A percentile compares a stretch with the other conserved stretches of the same genome.
phyloP scores from a whole-genome alignment of 2,113 vertebrate species.

The Vanacampus margaritifer region DNA sequence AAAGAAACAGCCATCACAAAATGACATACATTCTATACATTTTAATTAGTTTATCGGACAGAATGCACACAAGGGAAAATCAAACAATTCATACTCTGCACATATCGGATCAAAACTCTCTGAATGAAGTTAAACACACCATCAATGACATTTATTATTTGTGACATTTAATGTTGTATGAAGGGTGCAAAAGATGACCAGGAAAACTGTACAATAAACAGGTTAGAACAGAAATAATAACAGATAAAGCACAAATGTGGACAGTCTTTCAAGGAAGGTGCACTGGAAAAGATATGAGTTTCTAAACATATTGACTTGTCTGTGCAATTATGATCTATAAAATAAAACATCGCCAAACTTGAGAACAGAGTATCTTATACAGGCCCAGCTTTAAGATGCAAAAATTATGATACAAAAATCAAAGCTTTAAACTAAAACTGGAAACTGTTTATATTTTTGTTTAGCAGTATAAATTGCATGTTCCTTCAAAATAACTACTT shows the following conservation, averaged over 20 bases:
- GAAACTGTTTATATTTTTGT: slow-evolving; percentile 32
- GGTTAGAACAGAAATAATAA: slow-evolving; percentile 30
- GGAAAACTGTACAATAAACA: slow-evolving; percentile 36
- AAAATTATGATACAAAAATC: slow-evolving; percentile 47
- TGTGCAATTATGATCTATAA: slow-evolving; percentile 54
- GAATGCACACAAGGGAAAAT: slow-evolving; percentile 60
- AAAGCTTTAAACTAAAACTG: slow-evolving; percentile 57
- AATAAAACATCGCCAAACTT: slow-evolving; percentile 48
- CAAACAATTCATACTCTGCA: slow-evolving; percentile 41
- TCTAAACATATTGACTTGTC: slow-evolving; percentile 47
- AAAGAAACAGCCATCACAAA: not conserved
- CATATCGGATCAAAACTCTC: slow-evolving; percentile 36
- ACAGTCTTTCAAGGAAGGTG: slow-evolving; percentile 21
- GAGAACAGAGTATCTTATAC: slow-evolving; percentile 42
- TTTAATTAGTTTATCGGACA: slow-evolving; percentile 67
- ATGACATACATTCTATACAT: slow-evolving; percentile 29
- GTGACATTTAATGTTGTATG: slow-evolving; percentile 27
- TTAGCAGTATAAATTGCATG: slow-evolving; percentile 51
- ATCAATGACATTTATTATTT: slow-evolving; percentile 40
- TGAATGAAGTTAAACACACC: slow-evolving; percentile 40
- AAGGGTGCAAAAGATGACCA: slow-evolving; percentile 33
- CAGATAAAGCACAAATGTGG: slow-evolving; percentile 12
- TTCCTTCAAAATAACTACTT: slow-evolving; percentile 51
- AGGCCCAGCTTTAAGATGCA: slow-evolving; percentile 36
- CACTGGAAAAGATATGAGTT: slow-evolving; percentile 43